A percentile compares a stretch with the other conserved stretches of the same genome.
Evolutionary conservation across 2,113 vertebrate species (phyloP).

Genomic region (Tenebrosternarchus preto): DNA sequence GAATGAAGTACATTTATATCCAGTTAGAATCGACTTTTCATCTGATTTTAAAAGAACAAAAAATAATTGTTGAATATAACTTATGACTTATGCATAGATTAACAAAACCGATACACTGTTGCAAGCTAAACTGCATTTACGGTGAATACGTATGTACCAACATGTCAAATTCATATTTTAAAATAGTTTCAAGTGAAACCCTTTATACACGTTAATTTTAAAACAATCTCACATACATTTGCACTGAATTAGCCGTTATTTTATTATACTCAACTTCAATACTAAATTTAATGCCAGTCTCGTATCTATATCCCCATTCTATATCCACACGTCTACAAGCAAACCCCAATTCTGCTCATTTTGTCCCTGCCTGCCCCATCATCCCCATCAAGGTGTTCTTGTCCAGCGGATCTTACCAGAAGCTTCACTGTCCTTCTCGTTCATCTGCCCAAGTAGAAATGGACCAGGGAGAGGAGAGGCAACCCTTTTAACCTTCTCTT

Average conservation of each 20-base stretch:
- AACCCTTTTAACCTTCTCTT: slow-evolving; percentile 72
- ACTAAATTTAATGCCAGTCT: neutral
- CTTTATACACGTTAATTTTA: neutral
- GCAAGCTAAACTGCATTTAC: no score
- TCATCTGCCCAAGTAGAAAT: slow-evolving; percentile 57
- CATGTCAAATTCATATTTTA: neutral
- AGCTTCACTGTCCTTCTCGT: slow-evolving; percentile 56
- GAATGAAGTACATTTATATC: neutral
- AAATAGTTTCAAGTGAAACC: neutral
- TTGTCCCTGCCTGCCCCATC: slow-evolving; percentile 41
- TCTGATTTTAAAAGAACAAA: no score
- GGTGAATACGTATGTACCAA: neutral
- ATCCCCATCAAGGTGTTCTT: slow-evolving; percentile 3
- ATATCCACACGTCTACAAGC: slow-evolving; percentile 28
- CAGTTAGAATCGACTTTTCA: no score
- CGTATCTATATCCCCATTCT: neutral
- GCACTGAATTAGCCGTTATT: neutral
- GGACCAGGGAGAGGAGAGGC: slow-evolving; percentile 67
- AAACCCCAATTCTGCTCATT: slow-evolving; percentile 14
- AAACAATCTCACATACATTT: neutral
- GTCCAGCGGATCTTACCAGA: slow-evolving; percentile 42
- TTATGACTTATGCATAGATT: no score
- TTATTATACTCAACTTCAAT: neutral
- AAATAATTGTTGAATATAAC: no score
- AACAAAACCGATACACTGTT: no score